These are phyloP conservation scores for Prionace glauca DNA, from an alignment of 2,797 vertebrate genomes.

Conservation along the genomic window DNA sequence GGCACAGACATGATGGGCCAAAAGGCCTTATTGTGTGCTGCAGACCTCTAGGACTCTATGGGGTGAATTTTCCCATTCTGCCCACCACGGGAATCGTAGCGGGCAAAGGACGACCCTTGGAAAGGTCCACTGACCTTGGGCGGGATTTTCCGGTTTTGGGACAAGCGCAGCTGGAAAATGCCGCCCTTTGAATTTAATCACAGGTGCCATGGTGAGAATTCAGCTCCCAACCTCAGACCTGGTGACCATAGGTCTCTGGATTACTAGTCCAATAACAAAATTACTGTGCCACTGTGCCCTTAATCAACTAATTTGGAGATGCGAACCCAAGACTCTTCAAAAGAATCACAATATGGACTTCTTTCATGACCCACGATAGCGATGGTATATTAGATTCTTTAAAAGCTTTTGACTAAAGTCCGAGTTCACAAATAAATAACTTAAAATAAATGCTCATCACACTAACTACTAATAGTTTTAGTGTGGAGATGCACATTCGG, in stretches of 20 bases:
- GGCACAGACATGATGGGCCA: no score
- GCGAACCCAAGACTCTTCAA: neutral
- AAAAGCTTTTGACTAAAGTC: neutral
- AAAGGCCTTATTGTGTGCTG: no score
- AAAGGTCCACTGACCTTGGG: no score
- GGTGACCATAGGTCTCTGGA: no score
- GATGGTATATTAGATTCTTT: neutral
- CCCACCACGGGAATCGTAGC: no score
- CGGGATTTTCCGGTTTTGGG: no score
- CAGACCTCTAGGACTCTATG: no score
- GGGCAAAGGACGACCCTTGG: no score
- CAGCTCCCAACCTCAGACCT: no score
- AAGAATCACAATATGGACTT: neutral
- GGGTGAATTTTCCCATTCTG: no score
- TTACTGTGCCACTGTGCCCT: neutral
- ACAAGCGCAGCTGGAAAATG: no score
- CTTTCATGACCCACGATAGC: neutral
- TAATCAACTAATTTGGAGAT: neutral
- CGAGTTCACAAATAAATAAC: neutral
- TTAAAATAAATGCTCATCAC: neutral
- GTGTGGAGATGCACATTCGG: neutral
- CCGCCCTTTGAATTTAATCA: neutral
- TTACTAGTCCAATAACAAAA: neutral
- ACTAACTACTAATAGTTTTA: neutral
- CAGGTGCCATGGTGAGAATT: neutral